Base-by-base conservation (phyloP, 2,113 vertebrate species). In the Vanacampus margaritifer region DNA sequence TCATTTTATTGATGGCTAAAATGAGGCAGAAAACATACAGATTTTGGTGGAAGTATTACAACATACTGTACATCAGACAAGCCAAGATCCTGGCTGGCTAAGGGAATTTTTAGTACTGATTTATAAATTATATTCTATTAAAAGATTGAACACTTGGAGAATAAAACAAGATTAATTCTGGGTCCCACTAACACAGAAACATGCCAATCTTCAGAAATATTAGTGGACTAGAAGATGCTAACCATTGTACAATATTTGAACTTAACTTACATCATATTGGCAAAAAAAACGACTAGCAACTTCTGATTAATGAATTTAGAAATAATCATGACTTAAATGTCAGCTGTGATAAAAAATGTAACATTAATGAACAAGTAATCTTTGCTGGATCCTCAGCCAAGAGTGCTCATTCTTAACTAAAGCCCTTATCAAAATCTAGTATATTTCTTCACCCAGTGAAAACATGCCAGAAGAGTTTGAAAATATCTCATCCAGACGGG, bases 401-500 rank as follows among this genome's bases (percentile, higher is more conserved):
- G 56, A 73, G 67, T 51, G 13, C 78, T 85, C 75, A 83, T 86
- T 87, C 82, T 80, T 67, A 23, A 80, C 80, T 84, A 81, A 86
- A 83, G 74, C 80, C 73, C 69, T 79, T 82, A 83, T 84, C 80
- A 71, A 69, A 84, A 78, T 81, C 76, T 77, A 60, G 74, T 89
- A 74, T 85, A 80, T 89, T 90, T 85, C 76, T 83, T 64, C 82
- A 88, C 73, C 71, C 74, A 89, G 75, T 65, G 62, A 91, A 91
- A 91, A 91, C 87, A 91, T 90, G 82, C 86, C 86, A 71, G 51
- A 76, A 81, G 79, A 78, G 79, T 81, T 80, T 79, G 67, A 17
- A 87, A 86, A 85, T 87, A 88, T 75, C 80, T 69, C 74, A 74
- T 71, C 84, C 80, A 87, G 86, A 89, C 80, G n/a, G 17, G 59